These are phyloP conservation scores for Subacronicta megacephala DNA, from an alignment of 2,888 invertebrate genomes.

Conservation along the genomic window DNA sequence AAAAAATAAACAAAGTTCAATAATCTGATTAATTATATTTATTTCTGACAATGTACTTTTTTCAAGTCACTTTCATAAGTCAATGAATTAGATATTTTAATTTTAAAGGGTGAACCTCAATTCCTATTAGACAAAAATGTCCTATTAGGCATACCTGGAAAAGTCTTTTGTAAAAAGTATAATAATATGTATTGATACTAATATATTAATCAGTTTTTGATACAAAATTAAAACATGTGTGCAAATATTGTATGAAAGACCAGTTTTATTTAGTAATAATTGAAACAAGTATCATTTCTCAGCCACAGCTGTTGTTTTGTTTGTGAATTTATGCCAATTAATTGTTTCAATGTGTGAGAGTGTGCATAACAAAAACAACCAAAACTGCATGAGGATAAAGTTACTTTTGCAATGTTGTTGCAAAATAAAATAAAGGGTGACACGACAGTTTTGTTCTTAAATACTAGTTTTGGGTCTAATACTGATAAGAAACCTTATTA, in stretches of 20 bases:
- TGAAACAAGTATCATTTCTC: conserved; percentile 18
- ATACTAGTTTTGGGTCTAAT: background rate
- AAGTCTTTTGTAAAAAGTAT: no score
- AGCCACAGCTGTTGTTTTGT: conserved; percentile 39
- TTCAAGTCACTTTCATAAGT: no score
- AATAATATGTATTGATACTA: no score
- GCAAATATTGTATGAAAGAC: conserved; percentile 2
- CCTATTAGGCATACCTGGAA: no score
- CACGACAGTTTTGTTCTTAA: conserved; percentile 43
- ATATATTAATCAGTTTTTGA: no score
- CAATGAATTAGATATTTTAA: no score
- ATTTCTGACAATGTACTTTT: no score
- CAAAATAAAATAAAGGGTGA: conserved; percentile 32
- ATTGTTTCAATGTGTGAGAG: conserved; percentile 20
- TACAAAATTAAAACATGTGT: background rate
- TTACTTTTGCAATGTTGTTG: conserved; percentile 24
- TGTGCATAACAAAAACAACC: conserved; percentile 31
- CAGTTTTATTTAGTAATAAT: conserved; percentile 14
- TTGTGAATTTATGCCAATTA: conserved; percentile 42
- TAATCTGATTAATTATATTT: no score
- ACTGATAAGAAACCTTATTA: conserved; percentile 13
- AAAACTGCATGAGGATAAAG: conserved; percentile 22
- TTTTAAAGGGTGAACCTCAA: no score
- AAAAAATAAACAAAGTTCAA: no score
- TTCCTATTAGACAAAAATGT: no score